A percentile compares a stretch with the other conserved stretches of the same genome.
Evolutionary conservation across 1,140 invertebrate species (phyloP).

Genomic region (Macrobrachium rosenbergii): DNA sequence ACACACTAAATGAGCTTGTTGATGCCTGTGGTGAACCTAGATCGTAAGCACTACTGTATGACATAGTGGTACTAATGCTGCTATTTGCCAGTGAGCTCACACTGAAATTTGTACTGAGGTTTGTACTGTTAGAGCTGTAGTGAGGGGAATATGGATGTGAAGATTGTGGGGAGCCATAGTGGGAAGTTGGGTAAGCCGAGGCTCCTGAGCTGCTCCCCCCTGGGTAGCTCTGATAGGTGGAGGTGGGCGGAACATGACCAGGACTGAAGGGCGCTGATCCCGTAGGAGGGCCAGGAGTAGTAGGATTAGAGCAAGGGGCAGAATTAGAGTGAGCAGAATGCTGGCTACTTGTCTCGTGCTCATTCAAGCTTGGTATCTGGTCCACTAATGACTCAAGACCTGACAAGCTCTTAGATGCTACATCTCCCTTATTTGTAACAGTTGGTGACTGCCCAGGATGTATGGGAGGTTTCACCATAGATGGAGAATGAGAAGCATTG

Average conservation of each 20-base stretch:
- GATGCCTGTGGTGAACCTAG: conserved; percentile 66
- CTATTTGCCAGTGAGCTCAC: conserved; percentile 71
- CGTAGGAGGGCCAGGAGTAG: conserved; percentile 58
- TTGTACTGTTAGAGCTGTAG: conserved; percentile 67
- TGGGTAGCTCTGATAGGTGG: conserved; percentile 53
- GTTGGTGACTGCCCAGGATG: conserved; percentile 53
- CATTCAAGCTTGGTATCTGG: conserved; percentile 89
- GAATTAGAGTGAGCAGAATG: conserved; percentile 64
- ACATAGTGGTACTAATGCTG: conserved; percentile 67
- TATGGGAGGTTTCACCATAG: conserved; percentile 49
- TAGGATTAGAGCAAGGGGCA: conserved; percentile 59
- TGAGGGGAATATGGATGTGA: conserved; percentile 66
- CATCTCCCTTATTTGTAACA: conserved; percentile 73
- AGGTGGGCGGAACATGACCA: conserved; percentile 54
- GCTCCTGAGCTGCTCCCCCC: conserved; percentile 57
- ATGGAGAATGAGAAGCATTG: conserved; percentile 58
- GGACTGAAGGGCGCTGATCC: conserved; percentile 56
- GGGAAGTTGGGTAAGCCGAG: conserved; percentile 62
- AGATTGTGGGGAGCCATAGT: conserved; percentile 65
- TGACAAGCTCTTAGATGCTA: conserved; percentile 88
- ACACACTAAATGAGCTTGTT: conserved; percentile 66
- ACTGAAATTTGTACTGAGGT: conserved; percentile 70
- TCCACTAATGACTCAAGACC: conserved; percentile 90
- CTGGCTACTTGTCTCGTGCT: conserved; percentile 69
- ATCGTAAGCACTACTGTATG: conserved; percentile 68